Conservation (phyloP, 2,113 vertebrate species). For the Pan paniscus region DNA sequence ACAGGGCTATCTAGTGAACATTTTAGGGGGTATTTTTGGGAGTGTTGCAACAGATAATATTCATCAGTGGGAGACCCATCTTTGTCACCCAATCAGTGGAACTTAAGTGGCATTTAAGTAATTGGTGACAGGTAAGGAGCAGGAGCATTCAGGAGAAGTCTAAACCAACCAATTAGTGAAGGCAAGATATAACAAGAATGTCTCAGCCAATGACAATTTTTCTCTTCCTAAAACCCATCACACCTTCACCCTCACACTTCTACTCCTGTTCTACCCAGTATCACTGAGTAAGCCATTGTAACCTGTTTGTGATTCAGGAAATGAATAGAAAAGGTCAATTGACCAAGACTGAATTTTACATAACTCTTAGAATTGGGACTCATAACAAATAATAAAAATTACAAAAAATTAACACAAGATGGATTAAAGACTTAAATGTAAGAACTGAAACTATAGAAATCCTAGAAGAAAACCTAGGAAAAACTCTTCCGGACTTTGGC, state of each 20-base stretch:
- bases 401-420: background rate
- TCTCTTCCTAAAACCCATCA: background rate
- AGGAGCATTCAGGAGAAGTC: background rate
- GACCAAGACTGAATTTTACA: background rate
- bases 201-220: background rate
- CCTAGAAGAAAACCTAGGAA: no score
- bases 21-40: background rate
- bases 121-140: background rate
- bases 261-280: background rate
- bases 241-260: background rate
- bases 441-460: no score
- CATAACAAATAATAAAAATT: background rate
- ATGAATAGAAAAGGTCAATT: accelerated
- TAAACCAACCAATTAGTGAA: background rate
- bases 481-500: no score
- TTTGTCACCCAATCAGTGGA: background rate
- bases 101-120: background rate
- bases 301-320: background rate
- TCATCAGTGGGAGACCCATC: accelerated
- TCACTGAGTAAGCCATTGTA: background rate
- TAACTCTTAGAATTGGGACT: background rate
- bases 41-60: background rate
- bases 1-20: background rate
- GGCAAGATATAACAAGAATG: background rate
- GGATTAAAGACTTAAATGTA: no score